Base-by-base conservation (phyloP, 2,888 invertebrate species). In the Noctua pronuba region DNA sequence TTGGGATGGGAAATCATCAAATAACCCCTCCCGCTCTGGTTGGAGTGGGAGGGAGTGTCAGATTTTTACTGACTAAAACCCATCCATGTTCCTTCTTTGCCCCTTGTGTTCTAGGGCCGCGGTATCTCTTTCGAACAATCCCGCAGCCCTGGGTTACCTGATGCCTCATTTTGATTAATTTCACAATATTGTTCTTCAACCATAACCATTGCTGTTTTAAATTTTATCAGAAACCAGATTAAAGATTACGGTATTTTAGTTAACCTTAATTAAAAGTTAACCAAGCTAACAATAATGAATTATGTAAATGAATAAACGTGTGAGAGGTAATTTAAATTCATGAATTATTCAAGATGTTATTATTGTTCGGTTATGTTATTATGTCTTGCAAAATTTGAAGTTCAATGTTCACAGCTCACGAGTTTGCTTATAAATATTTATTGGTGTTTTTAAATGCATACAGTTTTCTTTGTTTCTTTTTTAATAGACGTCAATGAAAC, bases 281-380 rank as follows among this genome's bases (percentile, higher is more conserved):
- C 58, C 7, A 28, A 58, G n/a, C 60, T 31, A 60, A 62, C 11
- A 24, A 21, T 62, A 24, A 35, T 38, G 35, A 64, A 64, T 38
- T 55, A 71, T 5, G 31, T n/a, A 21, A 31, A 44, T 44, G 21
- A 21, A 65, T 66, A 49, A 44, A 18, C 55, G 2, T 18, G 31
- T 35, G 2, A 68, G 21, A 52, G n/a, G 10, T 28, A n/a, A 31
- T 55, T 46, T 28, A 24, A 28, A 77, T 49, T 60, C 0, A 28
- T 64, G 13, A 64, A 64, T 69, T 64, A 70, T 79, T 62, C 35
- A 68, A 62, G 8, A 79, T 49, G n/a, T n/a, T n/a, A 52, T 24
- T 52, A 21, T 11, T 2, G 41, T 24, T 7, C n/a, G n/a, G 41
- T 38, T 28, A 60, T 2, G 11, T 28, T 18, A 75, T 62, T 35